phyloP scores from a whole-genome alignment of 2,113 vertebrate species.

The Ginglymostoma cirratum region DNA sequence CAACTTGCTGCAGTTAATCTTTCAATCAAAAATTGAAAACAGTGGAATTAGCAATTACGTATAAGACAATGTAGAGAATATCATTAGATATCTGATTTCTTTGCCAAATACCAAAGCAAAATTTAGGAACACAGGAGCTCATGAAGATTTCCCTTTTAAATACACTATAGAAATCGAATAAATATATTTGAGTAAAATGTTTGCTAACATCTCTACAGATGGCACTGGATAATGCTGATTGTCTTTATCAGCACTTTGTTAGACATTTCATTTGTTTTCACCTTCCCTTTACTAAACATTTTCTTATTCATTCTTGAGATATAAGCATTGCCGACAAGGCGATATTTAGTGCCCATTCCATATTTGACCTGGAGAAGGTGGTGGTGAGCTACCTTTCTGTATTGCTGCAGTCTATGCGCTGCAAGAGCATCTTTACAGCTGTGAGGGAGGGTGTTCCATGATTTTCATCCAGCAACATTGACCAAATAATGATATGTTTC shows the following conservation, averaged over 20 bases:
- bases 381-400: too few species aligned
- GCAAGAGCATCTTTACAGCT: too few species aligned
- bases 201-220: background rate
- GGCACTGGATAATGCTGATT: background rate
- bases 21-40: background rate
- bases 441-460: too few species aligned
- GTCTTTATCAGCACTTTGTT: background rate
- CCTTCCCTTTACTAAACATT: background rate
- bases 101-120: background rate
- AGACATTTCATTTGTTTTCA: background rate
- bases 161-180: background rate
- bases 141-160: background rate
- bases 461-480: too few species aligned
- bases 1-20: background rate
- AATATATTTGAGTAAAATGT: background rate
- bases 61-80: background rate
- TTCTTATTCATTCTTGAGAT: too few species aligned
- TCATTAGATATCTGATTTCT: background rate
- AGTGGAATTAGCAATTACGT: background rate
- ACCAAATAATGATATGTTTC: too few species aligned
- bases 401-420: too few species aligned
- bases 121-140: background rate
- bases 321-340: too few species aligned
- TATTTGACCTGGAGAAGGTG: too few species aligned
- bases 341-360: too few species aligned